Percentiles rank a stretch among this genome's conserved stretches.
phyloP scores from a whole-genome alignment of 2,888 invertebrate species.

The Craniophora ligustri region DNA sequence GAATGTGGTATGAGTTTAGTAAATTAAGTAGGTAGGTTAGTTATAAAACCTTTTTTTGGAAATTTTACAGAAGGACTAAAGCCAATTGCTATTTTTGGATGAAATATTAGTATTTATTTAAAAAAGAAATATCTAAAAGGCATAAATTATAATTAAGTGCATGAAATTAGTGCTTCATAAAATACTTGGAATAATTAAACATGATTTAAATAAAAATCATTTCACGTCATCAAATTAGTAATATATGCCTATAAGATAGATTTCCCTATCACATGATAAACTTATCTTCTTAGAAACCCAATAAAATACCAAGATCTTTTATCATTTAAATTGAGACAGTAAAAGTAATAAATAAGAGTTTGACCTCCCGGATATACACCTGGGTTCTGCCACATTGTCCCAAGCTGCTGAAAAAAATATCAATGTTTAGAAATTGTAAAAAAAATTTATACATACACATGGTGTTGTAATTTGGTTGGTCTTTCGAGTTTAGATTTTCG shows the following conservation, averaged over 20 bases:
- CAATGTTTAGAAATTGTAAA: conserved; percentile 50
- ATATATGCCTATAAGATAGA: neutral
- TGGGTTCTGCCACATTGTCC: conserved; percentile 84
- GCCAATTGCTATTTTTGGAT: too few relatives aligned
- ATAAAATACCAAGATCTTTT: conserved; percentile 22
- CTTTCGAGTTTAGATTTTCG: conserved; percentile 76
- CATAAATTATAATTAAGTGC: neutral
- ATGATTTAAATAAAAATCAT: too few relatives aligned
- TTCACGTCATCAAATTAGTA: too few relatives aligned
- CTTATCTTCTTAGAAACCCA: neutral
- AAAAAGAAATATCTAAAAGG: neutral
- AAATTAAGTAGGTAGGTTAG: neutral
- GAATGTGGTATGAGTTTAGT: neutral
- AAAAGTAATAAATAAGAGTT: conserved; percentile 48
- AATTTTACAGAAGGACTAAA: too few relatives aligned
- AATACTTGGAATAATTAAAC: neutral
- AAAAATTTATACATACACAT: conserved; percentile 85
- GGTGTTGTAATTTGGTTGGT: conserved; percentile 83
- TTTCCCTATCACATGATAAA: conserved; percentile 2
- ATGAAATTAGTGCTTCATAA: neutral
- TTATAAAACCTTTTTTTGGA: too few relatives aligned
- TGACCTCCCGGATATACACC: conserved; percentile 86
- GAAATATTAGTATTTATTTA: neutral
- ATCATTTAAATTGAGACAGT: conserved; percentile 38
- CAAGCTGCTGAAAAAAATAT: conserved; percentile 71